A percentile compares a stretch with the other conserved stretches of the same genome.
These are phyloP conservation scores for Ernsta delagoae DNA, from an alignment of 2,888 invertebrate species.

Conservation along the genomic window DNA sequence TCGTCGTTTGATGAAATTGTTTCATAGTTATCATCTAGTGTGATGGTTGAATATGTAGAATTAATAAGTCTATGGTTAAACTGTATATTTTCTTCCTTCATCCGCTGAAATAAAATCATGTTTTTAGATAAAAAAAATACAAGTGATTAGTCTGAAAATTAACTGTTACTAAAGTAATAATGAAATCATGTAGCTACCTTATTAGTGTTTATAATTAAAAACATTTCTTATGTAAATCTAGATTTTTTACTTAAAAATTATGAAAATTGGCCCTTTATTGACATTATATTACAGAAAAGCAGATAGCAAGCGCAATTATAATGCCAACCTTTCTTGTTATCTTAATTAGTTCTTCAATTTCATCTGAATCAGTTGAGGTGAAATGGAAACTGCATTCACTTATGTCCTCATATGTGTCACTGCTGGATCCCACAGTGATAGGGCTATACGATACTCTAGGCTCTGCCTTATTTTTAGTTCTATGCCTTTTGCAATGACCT, in stretches of 20 bases:
- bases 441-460: conserved; percentile 11
- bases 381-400: conserved; percentile 16
- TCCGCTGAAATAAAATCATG: conserved; percentile 20
- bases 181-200: too few species aligned
- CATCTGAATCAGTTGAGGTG: conserved; percentile 15
- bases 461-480: neutral
- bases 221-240: too few species aligned
- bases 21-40: neutral
- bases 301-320: neutral
- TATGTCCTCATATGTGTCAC: conserved; percentile 16
- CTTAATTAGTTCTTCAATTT: conserved; percentile 29
- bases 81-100: conserved; percentile 12
- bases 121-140: too few species aligned
- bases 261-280: neutral
- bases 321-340: conserved; percentile 20
- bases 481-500: neutral
- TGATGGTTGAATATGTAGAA: neutral
- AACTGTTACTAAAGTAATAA: too few species aligned
- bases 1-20: conserved; percentile 10
- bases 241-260: neutral
- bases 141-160: too few species aligned
- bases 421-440: conserved; percentile 21
- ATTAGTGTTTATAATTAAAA: too few species aligned
- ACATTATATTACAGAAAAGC: neutral
- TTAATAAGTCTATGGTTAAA: neutral